Evolutionary conservation across 2,888 invertebrate species (phyloP), one percentile per base, ranked within the genome.

Genomic region (Hirtodrosophila alboralis): DNA sequence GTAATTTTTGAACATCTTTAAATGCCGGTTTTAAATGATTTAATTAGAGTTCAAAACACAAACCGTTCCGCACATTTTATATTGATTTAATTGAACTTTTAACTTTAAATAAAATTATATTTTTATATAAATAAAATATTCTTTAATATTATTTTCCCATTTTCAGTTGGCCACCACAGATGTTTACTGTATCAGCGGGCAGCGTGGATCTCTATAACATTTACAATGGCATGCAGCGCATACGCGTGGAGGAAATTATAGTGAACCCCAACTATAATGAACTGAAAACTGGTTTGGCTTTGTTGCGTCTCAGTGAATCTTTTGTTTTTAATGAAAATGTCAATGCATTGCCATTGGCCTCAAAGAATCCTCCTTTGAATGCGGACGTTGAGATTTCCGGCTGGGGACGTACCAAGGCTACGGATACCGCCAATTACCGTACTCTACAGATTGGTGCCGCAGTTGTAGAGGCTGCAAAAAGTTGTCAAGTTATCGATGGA

Each of bases 171-270:
- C 60, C 86, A 21, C 69, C 87, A 26, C 80, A 78, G 13, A 33
- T 86, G n/a, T 85, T 89, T 37, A 66, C 68, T 2, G 73, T 90
- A 3, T 73, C 86, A 1, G 87, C 85, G 2, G 91, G 90, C 26
- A 83, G 87, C 1, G 86, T 76, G 37, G 78, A 86, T 33, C 78
- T 89, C 6, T 84, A 79, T 36, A 61, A 23, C n/a, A n/a, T n/a
- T n/a, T 23, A 6, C 7, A 23, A 58, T n/a, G 90, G 88, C 10
- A 90, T 90, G 6, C 75, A 70, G 23, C 49, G 75, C 4, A 64
- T 79, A 0, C 33, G 43, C 9, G 72, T 87, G 5, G 76, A 62
- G 26, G 44, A 73, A 26, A 86, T 87, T 14, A 68, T 21, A 9
- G 56, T 88, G 7, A 78, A 84, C 40, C 60, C 49, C 14, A 62